Conservation (phyloP, 1,140 invertebrate genomes). For the Cherax destructor region DNA sequence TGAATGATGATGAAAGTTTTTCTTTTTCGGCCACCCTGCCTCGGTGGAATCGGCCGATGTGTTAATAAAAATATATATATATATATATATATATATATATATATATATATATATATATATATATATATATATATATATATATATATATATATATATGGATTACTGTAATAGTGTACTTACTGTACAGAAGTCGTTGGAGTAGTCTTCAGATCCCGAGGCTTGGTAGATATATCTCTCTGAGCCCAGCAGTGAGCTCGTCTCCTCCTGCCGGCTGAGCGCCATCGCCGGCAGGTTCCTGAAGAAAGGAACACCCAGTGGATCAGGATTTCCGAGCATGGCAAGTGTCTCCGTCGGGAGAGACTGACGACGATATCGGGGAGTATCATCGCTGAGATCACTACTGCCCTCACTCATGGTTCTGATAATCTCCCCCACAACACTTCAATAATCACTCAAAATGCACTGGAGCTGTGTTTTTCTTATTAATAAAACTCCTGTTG, state of each 20-base stretch:
- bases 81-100: conserved; percentile 20
- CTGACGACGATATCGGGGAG: background rate
- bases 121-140: too few relatives aligned
- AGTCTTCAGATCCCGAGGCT: conserved; percentile 44
- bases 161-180: background rate
- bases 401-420: conserved; percentile 34
- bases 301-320: conserved; percentile 56
- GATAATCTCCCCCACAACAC: background rate
- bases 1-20: too few relatives aligned
- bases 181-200: conserved; percentile 1
- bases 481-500: too few relatives aligned
- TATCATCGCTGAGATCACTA: conserved; percentile 19
- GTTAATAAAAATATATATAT: background rate
- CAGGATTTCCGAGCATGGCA: conserved; percentile 53
- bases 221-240: conserved; percentile 40
- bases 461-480: too few relatives aligned
- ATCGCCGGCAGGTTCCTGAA: conserved; percentile 59
- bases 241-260: conserved; percentile 47
- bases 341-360: conserved; percentile 62
- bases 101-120: background rate
- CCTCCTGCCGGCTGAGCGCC: conserved; percentile 42
- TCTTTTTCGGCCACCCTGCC: too few relatives aligned
- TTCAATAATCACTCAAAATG: background rate
- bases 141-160: too few relatives aligned
- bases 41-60: too few relatives aligned